Evolutionary conservation across 2,113 vertebrate genomes (phyloP), one percentile per base, ranked within the genome.

Genomic region (Baryphthengus martii): DNA sequence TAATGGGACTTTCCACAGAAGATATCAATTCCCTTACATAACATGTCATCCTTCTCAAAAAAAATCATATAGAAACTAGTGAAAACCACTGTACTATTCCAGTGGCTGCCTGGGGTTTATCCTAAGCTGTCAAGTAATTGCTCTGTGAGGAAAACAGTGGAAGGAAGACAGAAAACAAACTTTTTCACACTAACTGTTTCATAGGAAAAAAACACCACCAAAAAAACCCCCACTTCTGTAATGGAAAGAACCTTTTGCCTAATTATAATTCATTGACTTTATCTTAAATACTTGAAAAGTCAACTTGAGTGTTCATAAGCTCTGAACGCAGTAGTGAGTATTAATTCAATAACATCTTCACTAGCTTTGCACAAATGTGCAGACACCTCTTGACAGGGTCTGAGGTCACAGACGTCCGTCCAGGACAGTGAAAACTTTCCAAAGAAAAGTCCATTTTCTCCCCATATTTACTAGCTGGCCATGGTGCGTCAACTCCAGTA

Each of bases 401-500:
- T 80, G 9, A 86, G 66, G 28, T 23, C 50, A 92, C 15, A 58
- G 10, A 14, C 52, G 17, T n/a, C 47, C 75, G 33, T 78, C 66
- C 52, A 72, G 61, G n/a, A 63, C 20, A 71, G 25, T 14, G 45
- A 85, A 81, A 78, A 12, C 13, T 67, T 84, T 59, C 45, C 7
- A 19, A 42, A 62, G 37, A 62, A n/a, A 83, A 71, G 23, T 35
- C 20, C n/a, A 16, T 72, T 94, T 89, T 68, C 20, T 82, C 20
- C 47, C 31, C 24, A 52, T 2, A 18, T 59, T 67, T 85, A 63
- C 25, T 66, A 89, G 17, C 3, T 65, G 39, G 44, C 56, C 33
- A 55, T 4, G 0, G 26, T 39, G 37, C 3, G 0, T 37, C 2
- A 2, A 40, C 29, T 84, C 7, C 59, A 62, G 26, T 50, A 37